phyloP scores from a whole-genome alignment of 2,797 vertebrate genomes.

The Uromys caudimaculatus region DNA sequence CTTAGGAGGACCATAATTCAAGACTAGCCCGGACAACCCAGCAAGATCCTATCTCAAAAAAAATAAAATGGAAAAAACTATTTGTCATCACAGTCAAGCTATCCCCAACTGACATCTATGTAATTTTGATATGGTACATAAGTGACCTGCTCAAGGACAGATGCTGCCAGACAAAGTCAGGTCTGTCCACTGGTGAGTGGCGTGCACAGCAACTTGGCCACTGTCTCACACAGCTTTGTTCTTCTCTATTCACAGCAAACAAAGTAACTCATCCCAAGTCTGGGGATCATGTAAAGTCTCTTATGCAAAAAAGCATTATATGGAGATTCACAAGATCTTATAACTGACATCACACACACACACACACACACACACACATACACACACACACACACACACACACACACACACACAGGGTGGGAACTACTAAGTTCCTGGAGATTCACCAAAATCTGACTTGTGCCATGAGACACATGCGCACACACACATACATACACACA shows the following conservation, averaged over 20 bases:
- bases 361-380: not conserved
- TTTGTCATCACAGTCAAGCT: not conserved
- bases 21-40: not conserved
- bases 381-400: not conserved
- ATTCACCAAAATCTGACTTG: slow-evolving; percentile 44
- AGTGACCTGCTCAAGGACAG: not conserved
- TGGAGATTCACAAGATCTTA: slow-evolving; percentile 44
- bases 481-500: not conserved
- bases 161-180: not conserved
- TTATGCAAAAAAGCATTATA: not conserved
- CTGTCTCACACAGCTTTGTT: not conserved
- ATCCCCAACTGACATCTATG: not conserved
- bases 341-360: not conserved
- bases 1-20: not conserved
- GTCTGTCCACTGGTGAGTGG: not conserved
- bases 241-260: not conserved
- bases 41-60: not conserved
- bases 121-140: not conserved
- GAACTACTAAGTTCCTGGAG: not conserved
- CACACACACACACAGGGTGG: not conserved
- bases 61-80: not conserved
- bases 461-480: not conserved
- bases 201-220: not conserved
- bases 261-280: slow-evolving; percentile 1
- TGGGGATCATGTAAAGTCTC: slow-evolving; percentile 23